Percentiles rank a stretch among this genome's conserved stretches.
These are phyloP conservation scores for Tinea semifulvella DNA, from an alignment of 2,888 invertebrate genomes.

Conservation along the genomic window DNA sequence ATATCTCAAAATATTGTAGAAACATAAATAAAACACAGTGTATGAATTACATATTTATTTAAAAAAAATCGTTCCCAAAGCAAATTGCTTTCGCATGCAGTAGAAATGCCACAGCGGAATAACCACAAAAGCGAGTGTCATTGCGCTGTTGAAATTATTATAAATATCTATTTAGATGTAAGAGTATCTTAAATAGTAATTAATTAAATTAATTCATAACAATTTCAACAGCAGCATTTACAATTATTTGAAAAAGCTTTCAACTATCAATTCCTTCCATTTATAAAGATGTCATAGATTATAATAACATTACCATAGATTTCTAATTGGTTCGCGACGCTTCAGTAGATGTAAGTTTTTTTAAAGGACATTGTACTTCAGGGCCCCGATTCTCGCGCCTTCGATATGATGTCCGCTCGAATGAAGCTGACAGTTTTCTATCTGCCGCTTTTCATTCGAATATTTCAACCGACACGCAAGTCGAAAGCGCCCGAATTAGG, in stretches of 20 bases:
- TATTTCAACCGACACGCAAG: too few relatives aligned
- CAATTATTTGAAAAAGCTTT: constrained; percentile 3
- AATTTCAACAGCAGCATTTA: neutral
- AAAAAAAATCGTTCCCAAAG: constrained; percentile 55
- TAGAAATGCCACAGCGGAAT: constrained; percentile 41
- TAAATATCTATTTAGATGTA: neutral
- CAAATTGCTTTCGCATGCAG: constrained; percentile 57
- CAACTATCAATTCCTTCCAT: constrained; percentile 6
- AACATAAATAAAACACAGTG: constrained; percentile 4
- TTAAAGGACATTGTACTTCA: too few relatives aligned
- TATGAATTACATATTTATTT: constrained; percentile 18
- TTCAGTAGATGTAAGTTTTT: too few relatives aligned
- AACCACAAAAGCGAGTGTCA: constrained; percentile 12
- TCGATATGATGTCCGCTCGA: neutral
- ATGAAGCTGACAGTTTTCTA: too few relatives aligned
- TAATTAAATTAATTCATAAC: neutral
- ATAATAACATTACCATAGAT: neutral
- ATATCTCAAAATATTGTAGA: neutral
- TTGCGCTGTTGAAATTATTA: constrained; percentile 3
- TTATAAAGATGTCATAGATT: neutral
- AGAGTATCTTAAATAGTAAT: neutral
- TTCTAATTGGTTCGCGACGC: neutral
- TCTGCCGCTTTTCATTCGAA: too few relatives aligned
- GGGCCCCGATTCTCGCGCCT: too few relatives aligned
- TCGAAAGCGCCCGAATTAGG: too few relatives aligned